A percentile compares a stretch with the other conserved stretches of the same genome.
Evolutionary conservation across 2,113 vertebrate species (phyloP).

Genomic region (Sceloporus tristichus): DNA sequence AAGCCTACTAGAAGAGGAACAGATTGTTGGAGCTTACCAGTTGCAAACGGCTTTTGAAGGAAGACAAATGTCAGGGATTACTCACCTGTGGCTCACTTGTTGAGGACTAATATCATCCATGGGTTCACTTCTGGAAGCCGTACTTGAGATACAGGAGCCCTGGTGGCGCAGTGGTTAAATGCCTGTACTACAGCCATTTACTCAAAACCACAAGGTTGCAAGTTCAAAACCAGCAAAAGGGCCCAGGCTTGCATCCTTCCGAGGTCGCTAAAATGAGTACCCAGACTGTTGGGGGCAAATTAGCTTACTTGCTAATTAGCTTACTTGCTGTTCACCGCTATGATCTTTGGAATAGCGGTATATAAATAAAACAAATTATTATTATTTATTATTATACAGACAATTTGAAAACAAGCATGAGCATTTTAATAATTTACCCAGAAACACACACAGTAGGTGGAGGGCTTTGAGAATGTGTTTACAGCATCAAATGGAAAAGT

Average conservation of each 20-base stretch:
- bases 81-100: background rate
- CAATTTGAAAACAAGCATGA: background rate
- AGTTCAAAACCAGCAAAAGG: too few relatives aligned
- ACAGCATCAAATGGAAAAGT: background rate
- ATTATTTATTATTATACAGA: background rate
- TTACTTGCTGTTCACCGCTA: too few relatives aligned
- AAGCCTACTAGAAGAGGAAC: background rate
- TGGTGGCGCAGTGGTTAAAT: too few relatives aligned
- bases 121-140: background rate
- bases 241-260: too few relatives aligned
- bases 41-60: background rate
- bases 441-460: background rate
- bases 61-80: background rate
- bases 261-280: too few relatives aligned
- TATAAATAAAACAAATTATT: too few relatives aligned
- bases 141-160: background rate
- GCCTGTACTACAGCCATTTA: too few relatives aligned
- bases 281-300: too few relatives aligned
- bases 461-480: background rate
- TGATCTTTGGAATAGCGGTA: too few relatives aligned
- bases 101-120: background rate
- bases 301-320: too few relatives aligned
- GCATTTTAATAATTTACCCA: background rate
- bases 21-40: too few relatives aligned
- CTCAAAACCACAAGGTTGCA: too few relatives aligned